A percentile compares a stretch with the other conserved stretches of the same genome.
Conservation (phyloP, 2,797 vertebrate species). For the Arnoldichthys spilopterus region DNA sequence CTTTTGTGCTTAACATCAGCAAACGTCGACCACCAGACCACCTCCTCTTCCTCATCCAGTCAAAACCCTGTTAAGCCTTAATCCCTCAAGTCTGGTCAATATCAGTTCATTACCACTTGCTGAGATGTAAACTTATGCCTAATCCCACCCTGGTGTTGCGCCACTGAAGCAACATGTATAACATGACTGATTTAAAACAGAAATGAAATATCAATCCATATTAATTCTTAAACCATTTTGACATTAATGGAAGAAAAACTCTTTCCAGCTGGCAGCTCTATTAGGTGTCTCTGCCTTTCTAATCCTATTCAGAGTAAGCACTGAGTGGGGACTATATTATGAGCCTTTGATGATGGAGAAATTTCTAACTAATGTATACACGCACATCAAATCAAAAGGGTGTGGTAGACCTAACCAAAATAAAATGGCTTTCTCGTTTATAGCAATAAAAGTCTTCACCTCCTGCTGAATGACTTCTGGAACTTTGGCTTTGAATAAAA, state of each 20-base stretch:
- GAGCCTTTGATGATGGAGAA: conserved; percentile 57
- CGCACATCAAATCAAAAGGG: conserved; percentile 67
- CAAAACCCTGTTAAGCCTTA: conserved; percentile 34
- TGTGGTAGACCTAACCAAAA: conserved; percentile 52
- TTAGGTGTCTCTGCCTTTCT: conserved; percentile 65
- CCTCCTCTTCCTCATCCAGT: conserved; percentile 23
- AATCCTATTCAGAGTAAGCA: conserved; percentile 60
- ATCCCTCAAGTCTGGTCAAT: conserved; percentile 46
- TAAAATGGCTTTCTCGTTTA: conserved; percentile 68
- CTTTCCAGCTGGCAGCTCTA: conserved; percentile 72
- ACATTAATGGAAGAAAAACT: conserved; percentile 68
- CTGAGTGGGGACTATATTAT: conserved; percentile 55
- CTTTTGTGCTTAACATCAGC: conserved; percentile 41
- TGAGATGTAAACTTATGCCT: conserved; percentile 17
- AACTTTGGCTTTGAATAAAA: conserved; percentile 9
- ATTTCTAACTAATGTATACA: conserved; percentile 58
- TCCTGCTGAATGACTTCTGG: conserved; percentile 53
- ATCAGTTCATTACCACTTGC: conserved; percentile 30
- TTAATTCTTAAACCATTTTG: conserved; percentile 61
- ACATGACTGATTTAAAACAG: conserved; percentile 64
- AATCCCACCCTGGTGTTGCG: conserved; percentile 17
- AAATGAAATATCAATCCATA: conserved; percentile 59
- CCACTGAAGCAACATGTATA: conserved; percentile 3
- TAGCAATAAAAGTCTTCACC: conserved; percentile 52
- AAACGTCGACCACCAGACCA: conserved; percentile 20